phyloP scores from a whole-genome alignment of 2,797 vertebrate species.

The Pelochelys cantorii region DNA sequence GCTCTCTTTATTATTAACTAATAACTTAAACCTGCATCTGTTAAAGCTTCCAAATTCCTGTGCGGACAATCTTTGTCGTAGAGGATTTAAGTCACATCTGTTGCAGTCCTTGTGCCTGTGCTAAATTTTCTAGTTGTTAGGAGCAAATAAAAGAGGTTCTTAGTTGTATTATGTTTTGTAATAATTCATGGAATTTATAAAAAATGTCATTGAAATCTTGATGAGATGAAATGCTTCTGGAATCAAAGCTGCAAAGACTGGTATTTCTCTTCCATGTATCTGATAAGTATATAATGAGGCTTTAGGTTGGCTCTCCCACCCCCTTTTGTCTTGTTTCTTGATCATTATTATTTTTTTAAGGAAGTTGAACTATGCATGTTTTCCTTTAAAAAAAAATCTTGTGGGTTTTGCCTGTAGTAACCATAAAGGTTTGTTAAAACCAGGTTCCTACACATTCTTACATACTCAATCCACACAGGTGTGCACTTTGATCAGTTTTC shows the following conservation, averaged over 20 bases:
- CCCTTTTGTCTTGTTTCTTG: background rate
- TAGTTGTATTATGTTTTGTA: background rate
- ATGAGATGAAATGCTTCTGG: background rate
- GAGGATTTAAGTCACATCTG: background rate
- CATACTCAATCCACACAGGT: conserved; percentile 75
- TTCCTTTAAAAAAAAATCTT: fast-evolving
- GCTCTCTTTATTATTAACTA: background rate
- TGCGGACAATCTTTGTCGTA: background rate
- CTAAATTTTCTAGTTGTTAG: background rate
- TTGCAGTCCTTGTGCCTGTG: background rate
- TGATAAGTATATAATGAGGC: background rate
- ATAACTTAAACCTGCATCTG: background rate
- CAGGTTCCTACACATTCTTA: conserved; percentile 27
- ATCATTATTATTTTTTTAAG: fast-evolving
- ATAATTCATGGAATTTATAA: background rate
- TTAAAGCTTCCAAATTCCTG: background rate
- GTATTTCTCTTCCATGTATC: background rate
- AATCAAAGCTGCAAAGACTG: background rate
- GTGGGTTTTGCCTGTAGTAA: background rate
- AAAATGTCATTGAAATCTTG: background rate
- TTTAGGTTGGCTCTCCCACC: background rate
- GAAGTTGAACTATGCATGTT: fast-evolving
- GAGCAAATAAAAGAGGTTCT: background rate
- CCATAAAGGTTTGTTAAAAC: background rate
- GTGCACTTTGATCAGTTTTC: conserved; percentile 78